Percentiles rank a stretch among this genome's conserved stretches.
phyloP scores from a whole-genome alignment of 2,113 vertebrate genomes.

The Urocolius indicus region DNA sequence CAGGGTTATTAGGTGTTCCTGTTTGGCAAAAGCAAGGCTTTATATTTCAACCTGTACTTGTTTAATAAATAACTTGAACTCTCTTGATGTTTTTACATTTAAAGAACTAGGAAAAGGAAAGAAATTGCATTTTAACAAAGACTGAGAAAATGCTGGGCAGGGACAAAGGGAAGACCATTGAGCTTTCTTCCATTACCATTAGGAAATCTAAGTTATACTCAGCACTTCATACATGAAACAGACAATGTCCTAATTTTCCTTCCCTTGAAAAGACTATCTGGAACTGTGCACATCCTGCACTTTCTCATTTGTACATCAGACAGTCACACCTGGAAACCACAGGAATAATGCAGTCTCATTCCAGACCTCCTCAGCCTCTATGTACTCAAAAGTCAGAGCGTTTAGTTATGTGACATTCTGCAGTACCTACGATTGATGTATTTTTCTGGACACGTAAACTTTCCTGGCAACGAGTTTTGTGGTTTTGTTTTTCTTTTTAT shows the following conservation, averaged over 20 bases:
- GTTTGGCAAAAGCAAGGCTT: background rate
- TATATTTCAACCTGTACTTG: background rate
- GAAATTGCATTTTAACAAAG: constrained; percentile 6
- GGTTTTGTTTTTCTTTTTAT: background rate
- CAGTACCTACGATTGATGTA: background rate
- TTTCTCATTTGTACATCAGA: background rate
- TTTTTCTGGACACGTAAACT: background rate
- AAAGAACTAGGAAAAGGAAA: background rate
- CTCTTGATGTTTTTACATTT: constrained; percentile 5
- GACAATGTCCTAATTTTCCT: background rate
- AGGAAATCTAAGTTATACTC: background rate
- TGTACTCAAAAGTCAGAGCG: rapidly evolving
- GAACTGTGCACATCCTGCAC: background rate
- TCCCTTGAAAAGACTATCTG: background rate
- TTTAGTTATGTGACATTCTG: background rate
- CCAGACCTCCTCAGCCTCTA: background rate
- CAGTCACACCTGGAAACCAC: rapidly evolving
- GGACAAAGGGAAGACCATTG: background rate
- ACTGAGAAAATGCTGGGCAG: background rate
- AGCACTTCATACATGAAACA: background rate
- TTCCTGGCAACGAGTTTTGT: background rate
- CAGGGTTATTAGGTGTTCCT: background rate
- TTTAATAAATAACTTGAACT: constrained; percentile 1
- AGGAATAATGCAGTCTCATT: background rate
- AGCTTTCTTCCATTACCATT: background rate